Evolutionary conservation across 1,140 invertebrate species (phyloP).

Genomic region (Drosophila pruinosa): DNA sequence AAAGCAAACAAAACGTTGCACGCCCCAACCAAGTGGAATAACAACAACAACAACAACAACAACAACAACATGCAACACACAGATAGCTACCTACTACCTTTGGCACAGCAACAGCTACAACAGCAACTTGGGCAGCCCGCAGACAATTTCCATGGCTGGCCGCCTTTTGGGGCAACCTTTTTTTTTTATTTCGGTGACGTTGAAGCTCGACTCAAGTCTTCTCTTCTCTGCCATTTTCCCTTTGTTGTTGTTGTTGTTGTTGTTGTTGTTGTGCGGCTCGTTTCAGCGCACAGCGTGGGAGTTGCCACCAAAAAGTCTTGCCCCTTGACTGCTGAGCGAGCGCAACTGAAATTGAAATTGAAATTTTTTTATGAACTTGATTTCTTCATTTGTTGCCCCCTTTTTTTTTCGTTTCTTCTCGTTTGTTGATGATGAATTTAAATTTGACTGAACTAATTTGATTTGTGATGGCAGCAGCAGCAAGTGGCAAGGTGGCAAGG

Average conservation of each 20-base stretch:
- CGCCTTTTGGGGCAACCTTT: slow-evolving; percentile 39
- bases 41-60: slow-evolving; percentile 15
- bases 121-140: slow-evolving; percentile 3
- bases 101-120: slow-evolving; percentile 7
- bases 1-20: slow-evolving; percentile 54
- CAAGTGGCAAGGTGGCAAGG: background rate
- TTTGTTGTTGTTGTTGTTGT: background rate
- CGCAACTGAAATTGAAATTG: slow-evolving; percentile 59
- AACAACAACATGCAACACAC: slow-evolving; percentile 3
- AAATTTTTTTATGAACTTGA: slow-evolving; percentile 70
- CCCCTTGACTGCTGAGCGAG: background rate
- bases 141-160: slow-evolving; percentile 36
- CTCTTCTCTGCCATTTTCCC: background rate
- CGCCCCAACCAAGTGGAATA: slow-evolving; percentile 46
- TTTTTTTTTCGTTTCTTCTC: background rate
- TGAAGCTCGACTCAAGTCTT: background rate
- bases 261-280: slow-evolving; percentile 29
- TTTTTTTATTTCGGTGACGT: background rate
- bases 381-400: slow-evolving; percentile 60
- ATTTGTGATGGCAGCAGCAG: slow-evolving; percentile 31
- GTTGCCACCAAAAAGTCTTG: slow-evolving; percentile 16
- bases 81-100: slow-evolving; percentile 22
- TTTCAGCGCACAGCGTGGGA: slow-evolving; percentile 69
- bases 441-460: slow-evolving; percentile 73
- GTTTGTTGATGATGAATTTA: slow-evolving; percentile 42